These are phyloP conservation scores for Cerceris ruficornis DNA, from an alignment of 2,888 invertebrate genomes.

Conservation along the genomic window DNA sequence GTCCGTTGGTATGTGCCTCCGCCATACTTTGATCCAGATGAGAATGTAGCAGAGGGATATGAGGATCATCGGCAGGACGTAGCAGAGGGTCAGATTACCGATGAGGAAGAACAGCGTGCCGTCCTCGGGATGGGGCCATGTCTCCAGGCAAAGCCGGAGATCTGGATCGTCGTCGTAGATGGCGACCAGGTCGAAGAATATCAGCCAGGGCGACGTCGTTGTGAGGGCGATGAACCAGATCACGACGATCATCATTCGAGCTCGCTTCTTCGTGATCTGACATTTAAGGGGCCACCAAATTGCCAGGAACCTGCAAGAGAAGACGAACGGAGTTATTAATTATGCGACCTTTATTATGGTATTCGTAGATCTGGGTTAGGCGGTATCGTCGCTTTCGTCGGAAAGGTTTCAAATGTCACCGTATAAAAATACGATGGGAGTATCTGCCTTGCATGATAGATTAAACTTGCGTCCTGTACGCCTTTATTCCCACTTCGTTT, in stretches of 20 bases:
- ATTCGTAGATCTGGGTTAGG: neutral
- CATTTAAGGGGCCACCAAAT: conserved; percentile 97
- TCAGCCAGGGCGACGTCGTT: conserved; percentile 94
- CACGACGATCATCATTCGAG: conserved; percentile 92
- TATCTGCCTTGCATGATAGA: too few relatives aligned
- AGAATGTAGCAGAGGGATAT: conserved; percentile 96
- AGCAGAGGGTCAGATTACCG: conserved; percentile 94
- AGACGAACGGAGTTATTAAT: neutral
- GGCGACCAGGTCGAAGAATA: conserved; percentile 92
- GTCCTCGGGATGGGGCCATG: conserved; percentile 92
- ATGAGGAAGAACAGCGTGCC: conserved; percentile 93
- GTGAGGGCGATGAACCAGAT: conserved; percentile 95
- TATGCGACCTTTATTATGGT: neutral
- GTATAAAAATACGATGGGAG: too few relatives aligned
- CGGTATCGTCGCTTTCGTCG: neutral
- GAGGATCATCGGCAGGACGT: conserved; percentile 94
- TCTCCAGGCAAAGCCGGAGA: conserved; percentile 90
- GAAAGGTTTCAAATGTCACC: neutral
- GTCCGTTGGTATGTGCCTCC: conserved; percentile 94
- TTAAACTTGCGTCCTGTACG: too few relatives aligned
- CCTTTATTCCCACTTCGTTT: too few relatives aligned
- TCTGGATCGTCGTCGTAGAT: conserved; percentile 89
- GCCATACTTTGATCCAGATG: conserved; percentile 95
- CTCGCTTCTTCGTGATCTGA: conserved; percentile 94
- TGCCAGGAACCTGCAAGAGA: conserved; percentile 93